Percentiles rank a stretch among this genome's conserved stretches.
Evolutionary conservation across 2,797 vertebrate genomes (phyloP).

Genomic region (Microhierax caerulescens): DNA sequence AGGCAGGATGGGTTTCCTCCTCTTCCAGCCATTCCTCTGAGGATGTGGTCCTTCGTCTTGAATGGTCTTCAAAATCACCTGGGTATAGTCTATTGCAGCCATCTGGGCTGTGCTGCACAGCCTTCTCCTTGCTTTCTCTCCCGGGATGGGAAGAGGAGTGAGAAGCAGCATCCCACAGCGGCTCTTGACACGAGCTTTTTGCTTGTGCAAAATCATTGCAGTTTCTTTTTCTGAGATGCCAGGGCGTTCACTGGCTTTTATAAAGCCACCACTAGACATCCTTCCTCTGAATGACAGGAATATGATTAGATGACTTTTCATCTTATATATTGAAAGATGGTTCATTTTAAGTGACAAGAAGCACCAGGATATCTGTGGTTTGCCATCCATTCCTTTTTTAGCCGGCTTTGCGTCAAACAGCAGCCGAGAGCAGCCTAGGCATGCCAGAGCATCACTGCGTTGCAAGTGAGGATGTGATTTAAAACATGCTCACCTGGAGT

Average conservation of each 20-base stretch:
- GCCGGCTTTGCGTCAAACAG: not conserved
- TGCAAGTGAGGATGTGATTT: not conserved
- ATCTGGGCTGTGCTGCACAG: not conserved
- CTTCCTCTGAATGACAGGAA: not conserved
- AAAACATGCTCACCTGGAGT: not conserved
- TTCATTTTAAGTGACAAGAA: not conserved
- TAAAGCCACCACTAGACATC: not conserved
- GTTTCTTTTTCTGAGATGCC: not conserved
- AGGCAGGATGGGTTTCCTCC: not conserved
- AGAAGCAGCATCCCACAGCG: not conserved
- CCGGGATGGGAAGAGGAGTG: not conserved
- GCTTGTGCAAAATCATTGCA: not conserved
- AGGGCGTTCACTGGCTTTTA: not conserved
- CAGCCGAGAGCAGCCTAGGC: not conserved
- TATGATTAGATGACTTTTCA: not conserved
- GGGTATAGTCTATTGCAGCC: rapidly evolving
- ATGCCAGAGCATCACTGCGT: not conserved
- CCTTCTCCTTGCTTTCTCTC: not conserved
- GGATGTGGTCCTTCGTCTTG: not conserved
- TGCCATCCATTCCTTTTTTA: not conserved
- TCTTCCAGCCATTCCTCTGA: not conserved
- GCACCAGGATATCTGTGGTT: not conserved
- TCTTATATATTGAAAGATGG: not conserved
- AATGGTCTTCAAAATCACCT: not conserved
- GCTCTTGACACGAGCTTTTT: not conserved